Conservation (phyloP, 2,113 vertebrate species). For the Calyptomena viridis region DNA sequence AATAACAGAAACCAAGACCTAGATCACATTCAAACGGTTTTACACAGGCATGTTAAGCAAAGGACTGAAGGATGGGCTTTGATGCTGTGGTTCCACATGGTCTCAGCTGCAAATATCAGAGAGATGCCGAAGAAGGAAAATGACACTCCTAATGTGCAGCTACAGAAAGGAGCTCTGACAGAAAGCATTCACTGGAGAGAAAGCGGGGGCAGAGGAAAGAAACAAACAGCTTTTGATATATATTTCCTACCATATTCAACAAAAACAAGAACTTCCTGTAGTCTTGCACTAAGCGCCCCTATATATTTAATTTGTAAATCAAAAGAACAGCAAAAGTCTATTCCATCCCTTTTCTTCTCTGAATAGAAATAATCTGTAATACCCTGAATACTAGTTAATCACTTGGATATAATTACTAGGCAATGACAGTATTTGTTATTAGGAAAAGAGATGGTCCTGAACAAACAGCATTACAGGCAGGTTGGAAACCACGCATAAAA, state of each 20-base stretch:
- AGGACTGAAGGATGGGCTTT: background rate
- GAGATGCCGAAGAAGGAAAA: background rate
- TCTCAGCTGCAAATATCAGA: background rate
- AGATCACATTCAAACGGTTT: background rate
- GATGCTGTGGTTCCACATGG: background rate
- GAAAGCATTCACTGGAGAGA: background rate
- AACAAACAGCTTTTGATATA: background rate
- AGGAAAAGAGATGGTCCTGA: background rate
- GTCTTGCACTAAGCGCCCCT: background rate
- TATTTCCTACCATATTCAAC: background rate
- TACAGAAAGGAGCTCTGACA: background rate
- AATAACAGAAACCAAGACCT: background rate
- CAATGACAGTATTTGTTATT: background rate
- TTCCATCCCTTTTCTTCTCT: background rate
- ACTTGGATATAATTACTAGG: background rate
- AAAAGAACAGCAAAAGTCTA: background rate
- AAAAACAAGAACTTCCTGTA: background rate
- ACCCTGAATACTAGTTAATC: background rate
- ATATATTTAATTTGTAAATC: background rate
- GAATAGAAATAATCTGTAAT: background rate
- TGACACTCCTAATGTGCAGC: background rate
- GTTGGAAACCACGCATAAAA: background rate
- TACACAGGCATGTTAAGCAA: background rate
- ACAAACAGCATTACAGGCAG: background rate
- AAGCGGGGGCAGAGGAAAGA: background rate